Conservation (phyloP, 2,113 vertebrate genomes). For the Gulo gulo region DNA sequence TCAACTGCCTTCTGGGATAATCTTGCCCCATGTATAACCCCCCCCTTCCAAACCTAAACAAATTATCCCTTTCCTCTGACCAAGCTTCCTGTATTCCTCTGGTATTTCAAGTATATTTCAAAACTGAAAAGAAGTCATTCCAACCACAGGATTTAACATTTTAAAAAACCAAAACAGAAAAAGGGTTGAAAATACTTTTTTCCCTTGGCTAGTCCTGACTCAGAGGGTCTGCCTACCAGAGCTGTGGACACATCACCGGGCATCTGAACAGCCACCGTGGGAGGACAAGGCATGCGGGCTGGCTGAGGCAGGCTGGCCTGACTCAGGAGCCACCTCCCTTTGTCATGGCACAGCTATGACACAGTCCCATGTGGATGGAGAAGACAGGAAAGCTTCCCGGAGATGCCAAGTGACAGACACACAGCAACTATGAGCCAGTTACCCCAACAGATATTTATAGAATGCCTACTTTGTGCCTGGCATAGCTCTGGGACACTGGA, state of each 20-base stretch:
- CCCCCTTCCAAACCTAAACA: background rate
- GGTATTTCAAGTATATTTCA: background rate
- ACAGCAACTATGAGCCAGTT: background rate
- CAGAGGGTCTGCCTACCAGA: conserved; percentile 69
- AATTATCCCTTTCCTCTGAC: background rate
- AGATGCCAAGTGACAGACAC: background rate
- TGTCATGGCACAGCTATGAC: background rate
- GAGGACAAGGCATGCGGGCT: background rate
- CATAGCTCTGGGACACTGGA: background rate
- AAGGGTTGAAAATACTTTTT: conserved; percentile 3
- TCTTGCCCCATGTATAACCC: background rate
- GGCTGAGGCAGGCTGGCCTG: background rate
- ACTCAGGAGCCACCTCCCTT: background rate
- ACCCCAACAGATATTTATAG: background rate
- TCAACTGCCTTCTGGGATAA: background rate
- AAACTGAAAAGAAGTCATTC: conserved; percentile 13
- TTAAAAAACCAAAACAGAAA: conserved; percentile 62
- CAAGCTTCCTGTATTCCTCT: conserved; percentile 39
- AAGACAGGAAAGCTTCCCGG: background rate
- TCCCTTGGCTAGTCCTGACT: conserved; percentile 68
- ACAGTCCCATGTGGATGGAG: background rate
- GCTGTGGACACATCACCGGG: conserved; percentile 39
- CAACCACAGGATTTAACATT: conserved; percentile 51
- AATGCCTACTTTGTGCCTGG: background rate
- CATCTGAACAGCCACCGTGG: conserved; percentile 34